Evolutionary conservation across 2,888 invertebrate genomes (phyloP).

Genomic region (Catocala nupta): DNA sequence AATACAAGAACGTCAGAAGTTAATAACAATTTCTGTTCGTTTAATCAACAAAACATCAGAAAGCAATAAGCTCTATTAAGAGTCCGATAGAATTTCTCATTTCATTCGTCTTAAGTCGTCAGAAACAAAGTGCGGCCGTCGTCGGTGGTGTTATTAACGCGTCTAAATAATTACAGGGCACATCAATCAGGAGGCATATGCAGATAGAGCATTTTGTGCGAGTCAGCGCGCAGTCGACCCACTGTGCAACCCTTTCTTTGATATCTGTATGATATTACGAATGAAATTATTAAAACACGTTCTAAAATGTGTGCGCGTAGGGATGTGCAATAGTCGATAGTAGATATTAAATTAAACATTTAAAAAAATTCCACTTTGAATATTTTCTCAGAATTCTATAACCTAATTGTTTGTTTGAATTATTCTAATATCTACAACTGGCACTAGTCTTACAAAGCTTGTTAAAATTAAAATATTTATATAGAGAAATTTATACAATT

Average conservation of each 20-base stretch:
- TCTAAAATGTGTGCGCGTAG: slow-evolving; percentile 61
- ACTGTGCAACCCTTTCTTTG: slow-evolving; percentile 86
- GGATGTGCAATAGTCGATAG: slow-evolving; percentile 57
- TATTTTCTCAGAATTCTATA: no score
- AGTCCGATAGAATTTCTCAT: slow-evolving; percentile 86
- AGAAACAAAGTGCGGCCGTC: slow-evolving; percentile 85
- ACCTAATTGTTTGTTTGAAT: no score
- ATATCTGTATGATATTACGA: slow-evolving; percentile 84
- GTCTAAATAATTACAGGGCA: slow-evolving; percentile 87
- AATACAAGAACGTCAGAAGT: slow-evolving; percentile 59
- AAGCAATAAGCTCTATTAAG: slow-evolving; percentile 82
- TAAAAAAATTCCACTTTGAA: no score
- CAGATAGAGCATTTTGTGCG: slow-evolving; percentile 86
- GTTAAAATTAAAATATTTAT: no score
- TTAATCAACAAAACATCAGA: slow-evolving; percentile 86
- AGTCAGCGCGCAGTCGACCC: slow-evolving; percentile 82
- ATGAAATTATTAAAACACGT: slow-evolving; percentile 77
- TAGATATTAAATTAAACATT: background rate
- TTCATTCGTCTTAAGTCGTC: slow-evolving; percentile 86
- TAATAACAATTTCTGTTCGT: slow-evolving; percentile 75
- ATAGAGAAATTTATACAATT: no score
- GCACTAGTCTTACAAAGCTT: no score
- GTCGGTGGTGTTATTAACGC: slow-evolving; percentile 86
- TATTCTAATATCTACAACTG: no score
- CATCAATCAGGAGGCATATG: slow-evolving; percentile 86